A percentile compares a stretch with the other conserved stretches of the same genome.
These are phyloP conservation scores for Chlorops oryzae DNA, from an alignment of 1,140 invertebrate genomes.

Conservation along the genomic window DNA sequence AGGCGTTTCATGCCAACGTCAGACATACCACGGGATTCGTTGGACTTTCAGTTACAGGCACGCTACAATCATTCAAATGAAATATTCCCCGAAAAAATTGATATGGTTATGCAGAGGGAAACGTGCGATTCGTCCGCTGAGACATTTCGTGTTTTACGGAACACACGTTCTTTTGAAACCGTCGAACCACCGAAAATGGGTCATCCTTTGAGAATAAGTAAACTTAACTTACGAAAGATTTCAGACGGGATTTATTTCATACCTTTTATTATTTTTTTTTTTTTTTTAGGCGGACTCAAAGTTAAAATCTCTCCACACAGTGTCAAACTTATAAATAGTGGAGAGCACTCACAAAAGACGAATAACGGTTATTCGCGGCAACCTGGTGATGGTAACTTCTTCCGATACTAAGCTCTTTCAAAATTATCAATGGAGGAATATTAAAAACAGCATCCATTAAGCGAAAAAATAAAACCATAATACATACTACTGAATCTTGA, in stretches of 20 bases:
- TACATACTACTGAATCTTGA: constrained; percentile 3
- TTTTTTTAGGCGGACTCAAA: constrained; percentile 51
- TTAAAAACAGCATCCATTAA: too few relatives aligned
- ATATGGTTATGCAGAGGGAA: constrained; percentile 55
- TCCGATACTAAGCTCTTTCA: constrained; percentile 49
- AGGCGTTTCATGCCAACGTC: constrained; percentile 48
- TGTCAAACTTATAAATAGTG: constrained; percentile 61
- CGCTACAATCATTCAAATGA: constrained; percentile 57
- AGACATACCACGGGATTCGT: constrained; percentile 54
- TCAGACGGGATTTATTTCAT: background rate
- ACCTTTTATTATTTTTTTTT: constrained; percentile 9
- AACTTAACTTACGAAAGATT: constrained; percentile 5
- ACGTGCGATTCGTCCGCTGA: constrained; percentile 44
- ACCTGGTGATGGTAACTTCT: constrained; percentile 57
- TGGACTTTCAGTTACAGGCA: constrained; percentile 56
- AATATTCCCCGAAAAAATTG: constrained; percentile 55
- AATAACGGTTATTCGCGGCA: constrained; percentile 62
- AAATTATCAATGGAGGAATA: background rate
- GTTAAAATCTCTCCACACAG: constrained; percentile 55
- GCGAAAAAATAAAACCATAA: background rate
- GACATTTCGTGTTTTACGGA: constrained; percentile 55
- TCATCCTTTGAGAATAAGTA: constrained; percentile 41
- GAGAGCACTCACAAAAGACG: constrained; percentile 59
- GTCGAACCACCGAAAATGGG: constrained; percentile 23
- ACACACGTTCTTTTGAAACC: constrained; percentile 48